Evolutionary conservation across 2,113 vertebrate genomes (phyloP), one percentile per base, ranked within the genome.

Genomic region (Pogonocichla stellata): DNA sequence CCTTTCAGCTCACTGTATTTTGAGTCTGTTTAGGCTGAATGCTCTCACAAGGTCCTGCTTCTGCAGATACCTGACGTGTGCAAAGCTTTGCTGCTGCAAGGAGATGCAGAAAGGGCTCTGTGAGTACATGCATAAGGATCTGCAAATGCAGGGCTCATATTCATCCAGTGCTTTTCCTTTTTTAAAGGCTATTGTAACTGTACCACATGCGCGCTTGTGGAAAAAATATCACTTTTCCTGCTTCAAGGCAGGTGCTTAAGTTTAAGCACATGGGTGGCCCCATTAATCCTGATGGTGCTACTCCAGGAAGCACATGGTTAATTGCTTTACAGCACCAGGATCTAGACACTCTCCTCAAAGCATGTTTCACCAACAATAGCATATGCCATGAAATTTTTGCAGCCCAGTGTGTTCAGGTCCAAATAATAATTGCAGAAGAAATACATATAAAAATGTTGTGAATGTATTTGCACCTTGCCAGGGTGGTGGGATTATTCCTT

Each of bases 401-500:
- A 70, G 66, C 62, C 33, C 20, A 19, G 12, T 20, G 17, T 82
- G 54, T 65, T 71, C 33, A 53, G 56, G 33, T 80, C 57, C 65
- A 53, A 67, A 31, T 26, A 80, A 25, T 31, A 51, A 67, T 69
- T 80, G 38, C 62, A 72, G 45, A 60, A 92, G 33, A 78, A 86
- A 36, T 34, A 40, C 54, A 10, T 66, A 61, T 89, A 77, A 65
- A 75, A 95, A 62, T 92, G 93, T 88, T 65, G 77, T 67, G 2
- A 91, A 95, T 95, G 90, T 98, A 85, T 96, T 95, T 92, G 88
- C 96, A 91, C 86, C 92, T 38, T 94, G 54, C 31, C 48, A 50
- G 94, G 97, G 77, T 69, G 2, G 92, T 96, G 97, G 94, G 96
- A 97, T 96, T 95, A 90, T 96, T 97, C 98, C 97, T 98, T 97